Evolutionary conservation across 2,888 invertebrate genomes (phyloP).

Genomic region (Sminthurides aquaticus): DNA sequence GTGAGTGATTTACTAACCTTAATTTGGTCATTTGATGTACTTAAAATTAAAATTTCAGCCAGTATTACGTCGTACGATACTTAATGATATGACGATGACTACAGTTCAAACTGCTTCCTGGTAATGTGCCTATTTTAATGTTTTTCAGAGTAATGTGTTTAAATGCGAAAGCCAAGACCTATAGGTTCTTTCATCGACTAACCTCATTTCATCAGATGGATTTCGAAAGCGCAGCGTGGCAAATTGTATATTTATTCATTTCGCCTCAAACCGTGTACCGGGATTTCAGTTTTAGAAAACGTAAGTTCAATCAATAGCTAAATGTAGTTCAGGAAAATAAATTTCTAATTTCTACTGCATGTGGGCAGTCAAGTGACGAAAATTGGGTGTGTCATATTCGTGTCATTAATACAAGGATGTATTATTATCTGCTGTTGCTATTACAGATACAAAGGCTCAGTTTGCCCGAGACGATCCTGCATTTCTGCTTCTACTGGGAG

Average conservation of each 20-base stretch:
- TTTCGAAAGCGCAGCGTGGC: conserved; percentile 99
- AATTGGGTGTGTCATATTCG: neutral
- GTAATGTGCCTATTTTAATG: neutral
- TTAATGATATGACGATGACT: too few relatives aligned
- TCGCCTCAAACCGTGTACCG: conserved; percentile 94
- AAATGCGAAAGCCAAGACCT: conserved; percentile 78
- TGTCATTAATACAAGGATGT: too few relatives aligned
- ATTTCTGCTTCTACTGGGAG: conserved; percentile 81
- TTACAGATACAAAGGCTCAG: conserved; percentile 88
- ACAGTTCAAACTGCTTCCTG: too few relatives aligned
- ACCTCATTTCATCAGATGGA: conserved; percentile 96
- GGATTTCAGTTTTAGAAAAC: conserved; percentile 95
- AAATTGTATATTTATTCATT: conserved; percentile 90
- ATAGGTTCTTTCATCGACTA: conserved; percentile 74
- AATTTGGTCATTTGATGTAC: neutral
- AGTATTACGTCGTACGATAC: too few relatives aligned
- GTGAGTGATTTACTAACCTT: conserved; percentile 17
- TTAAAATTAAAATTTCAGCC: neutral
- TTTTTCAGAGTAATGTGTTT: conserved; percentile 61
- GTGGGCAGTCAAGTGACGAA: too few relatives aligned
- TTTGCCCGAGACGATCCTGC: conserved; percentile 99
- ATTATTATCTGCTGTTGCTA: too few relatives aligned
- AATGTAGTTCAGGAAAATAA: conserved; percentile 16
- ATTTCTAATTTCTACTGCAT: too few relatives aligned
- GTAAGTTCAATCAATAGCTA: too few relatives aligned